A percentile compares a stretch with the other conserved stretches of the same genome.
These are phyloP conservation scores for Mystacornis crossleyi DNA, from an alignment of 2,113 vertebrate species.

Conservation along the genomic window DNA sequence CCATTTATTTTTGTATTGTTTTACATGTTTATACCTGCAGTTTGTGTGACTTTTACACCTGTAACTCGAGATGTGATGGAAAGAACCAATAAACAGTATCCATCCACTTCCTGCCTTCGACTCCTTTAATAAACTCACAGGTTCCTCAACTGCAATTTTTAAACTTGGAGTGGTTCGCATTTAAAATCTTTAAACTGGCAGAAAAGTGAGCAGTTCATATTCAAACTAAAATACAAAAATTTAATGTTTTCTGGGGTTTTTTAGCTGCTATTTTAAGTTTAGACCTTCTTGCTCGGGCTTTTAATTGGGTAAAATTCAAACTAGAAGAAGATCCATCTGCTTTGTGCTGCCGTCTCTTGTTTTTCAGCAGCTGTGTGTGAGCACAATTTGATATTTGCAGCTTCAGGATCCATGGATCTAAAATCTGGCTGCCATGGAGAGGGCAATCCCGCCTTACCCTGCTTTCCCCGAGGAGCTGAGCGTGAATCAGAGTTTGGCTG, in stretches of 20 bases:
- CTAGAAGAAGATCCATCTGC: rapidly evolving
- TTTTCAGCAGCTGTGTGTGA: rapidly evolving
- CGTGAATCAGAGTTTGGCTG: neutral
- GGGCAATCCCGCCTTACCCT: neutral
- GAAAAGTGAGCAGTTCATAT: neutral
- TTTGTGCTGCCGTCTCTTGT: neutral
- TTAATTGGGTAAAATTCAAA: neutral
- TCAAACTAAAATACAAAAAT: neutral
- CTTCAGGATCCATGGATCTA: rapidly evolving
- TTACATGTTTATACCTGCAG: slow-evolving; percentile 83
- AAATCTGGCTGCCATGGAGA: neutral
- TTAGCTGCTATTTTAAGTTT: neutral
- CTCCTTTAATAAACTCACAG: neutral
- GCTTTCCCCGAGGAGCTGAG: neutral
- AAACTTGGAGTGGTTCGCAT: neutral
- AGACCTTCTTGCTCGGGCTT: neutral
- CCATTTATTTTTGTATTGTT: slow-evolving; percentile 88
- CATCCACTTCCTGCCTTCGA: neutral
- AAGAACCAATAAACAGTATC: slow-evolving; percentile 80
- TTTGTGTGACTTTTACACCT: slow-evolving; percentile 80
- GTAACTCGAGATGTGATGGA: slow-evolving; percentile 75
- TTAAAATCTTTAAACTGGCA: neutral
- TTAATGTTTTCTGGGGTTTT: rapidly evolving
- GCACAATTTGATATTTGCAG: neutral
- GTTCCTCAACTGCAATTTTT: neutral